Conservation (phyloP, 2,797 vertebrate species). For the Characodon lateralis region DNA sequence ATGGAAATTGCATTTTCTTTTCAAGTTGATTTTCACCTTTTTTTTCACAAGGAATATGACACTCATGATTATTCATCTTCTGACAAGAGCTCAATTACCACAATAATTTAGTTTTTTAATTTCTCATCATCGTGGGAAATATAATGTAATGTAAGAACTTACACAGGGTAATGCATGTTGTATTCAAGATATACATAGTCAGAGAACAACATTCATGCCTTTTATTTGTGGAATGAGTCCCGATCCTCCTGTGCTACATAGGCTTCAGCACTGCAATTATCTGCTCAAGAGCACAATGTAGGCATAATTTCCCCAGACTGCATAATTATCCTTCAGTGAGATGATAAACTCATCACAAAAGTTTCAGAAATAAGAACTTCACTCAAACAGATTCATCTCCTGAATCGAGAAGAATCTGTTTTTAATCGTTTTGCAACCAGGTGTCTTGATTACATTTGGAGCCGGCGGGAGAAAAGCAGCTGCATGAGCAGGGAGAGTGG, state of each 20-base stretch:
- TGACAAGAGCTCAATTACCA: conserved; percentile 70
- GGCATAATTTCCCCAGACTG: conserved; percentile 79
- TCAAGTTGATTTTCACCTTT: conserved; percentile 64
- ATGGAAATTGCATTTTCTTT: conserved; percentile 58
- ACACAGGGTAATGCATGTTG: conserved; percentile 41
- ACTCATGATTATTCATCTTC: conserved; percentile 66
- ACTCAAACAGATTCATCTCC: conserved; percentile 19
- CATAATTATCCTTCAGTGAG: conserved; percentile 71
- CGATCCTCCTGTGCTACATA: conserved; percentile 64
- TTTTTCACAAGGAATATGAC: conserved; percentile 56
- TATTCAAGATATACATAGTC: conserved; percentile 59
- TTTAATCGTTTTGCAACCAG: conserved; percentile 26
- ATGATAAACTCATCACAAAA: conserved; percentile 72
- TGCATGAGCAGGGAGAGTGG: background rate
- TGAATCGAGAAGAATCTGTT: conserved; percentile 21
- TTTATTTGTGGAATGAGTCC: conserved; percentile 68
- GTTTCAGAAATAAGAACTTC: conserved; percentile 60
- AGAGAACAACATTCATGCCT: conserved; percentile 61
- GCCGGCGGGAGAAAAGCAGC: background rate
- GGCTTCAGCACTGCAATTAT: conserved; percentile 73
- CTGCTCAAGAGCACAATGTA: conserved; percentile 75
- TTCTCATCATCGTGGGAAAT: conserved; percentile 68
- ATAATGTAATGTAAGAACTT: conserved; percentile 46
- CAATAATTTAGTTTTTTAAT: conserved; percentile 69
- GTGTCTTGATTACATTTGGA: conserved; percentile 23